Evolutionary conservation across 1,140 invertebrate species (phyloP).

Genomic region (Tyrophagus putrescentiae): DNA sequence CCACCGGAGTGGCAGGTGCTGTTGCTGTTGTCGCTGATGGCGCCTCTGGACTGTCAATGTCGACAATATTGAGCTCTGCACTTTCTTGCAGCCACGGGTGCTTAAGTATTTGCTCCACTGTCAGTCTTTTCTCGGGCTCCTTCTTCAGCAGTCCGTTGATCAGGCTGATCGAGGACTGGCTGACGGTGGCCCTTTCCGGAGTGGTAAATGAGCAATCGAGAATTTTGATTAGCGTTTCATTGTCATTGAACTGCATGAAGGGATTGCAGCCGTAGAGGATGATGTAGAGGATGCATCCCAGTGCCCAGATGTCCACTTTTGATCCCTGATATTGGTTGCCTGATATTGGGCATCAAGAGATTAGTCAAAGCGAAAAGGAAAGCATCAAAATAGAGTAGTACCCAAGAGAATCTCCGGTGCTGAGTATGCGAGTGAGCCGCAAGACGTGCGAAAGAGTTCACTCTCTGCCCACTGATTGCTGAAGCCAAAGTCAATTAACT

Average conservation of each 20-base stretch:
- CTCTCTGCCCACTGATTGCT: slow-evolving; percentile 86
- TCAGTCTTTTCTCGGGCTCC: slow-evolving; percentile 75
- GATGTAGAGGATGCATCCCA: slow-evolving; percentile 41
- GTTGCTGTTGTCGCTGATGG: background rate
- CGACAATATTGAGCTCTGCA: slow-evolving; percentile 2
- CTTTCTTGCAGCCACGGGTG: slow-evolving; percentile 55
- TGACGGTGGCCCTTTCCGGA: slow-evolving; percentile 18
- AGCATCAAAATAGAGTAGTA: slow-evolving; percentile 38
- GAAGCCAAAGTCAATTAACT: slow-evolving; percentile 98
- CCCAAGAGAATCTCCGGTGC: slow-evolving; percentile 96
- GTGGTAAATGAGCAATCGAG: slow-evolving; percentile 24
- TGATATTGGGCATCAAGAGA: slow-evolving; percentile 27
- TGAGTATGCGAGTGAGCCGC: slow-evolving; percentile 97
- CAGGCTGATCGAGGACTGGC: slow-evolving; percentile 18
- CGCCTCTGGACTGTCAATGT: background rate
- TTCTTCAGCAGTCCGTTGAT: slow-evolving; percentile 33
- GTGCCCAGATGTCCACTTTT: slow-evolving; percentile 44
- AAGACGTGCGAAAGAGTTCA: slow-evolving; percentile 93
- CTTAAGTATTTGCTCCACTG: slow-evolving; percentile 68
- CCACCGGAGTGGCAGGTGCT: too few species aligned
- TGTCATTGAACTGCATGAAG: slow-evolving; percentile 26
- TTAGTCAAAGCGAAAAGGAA: slow-evolving; percentile 40
- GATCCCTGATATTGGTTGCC: slow-evolving; percentile 32
- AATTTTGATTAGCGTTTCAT: slow-evolving; percentile 23
- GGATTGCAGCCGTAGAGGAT: slow-evolving; percentile 23